Evolutionary conservation across 2,888 invertebrate species (phyloP).

Genomic region (Sesia bembeciformis): DNA sequence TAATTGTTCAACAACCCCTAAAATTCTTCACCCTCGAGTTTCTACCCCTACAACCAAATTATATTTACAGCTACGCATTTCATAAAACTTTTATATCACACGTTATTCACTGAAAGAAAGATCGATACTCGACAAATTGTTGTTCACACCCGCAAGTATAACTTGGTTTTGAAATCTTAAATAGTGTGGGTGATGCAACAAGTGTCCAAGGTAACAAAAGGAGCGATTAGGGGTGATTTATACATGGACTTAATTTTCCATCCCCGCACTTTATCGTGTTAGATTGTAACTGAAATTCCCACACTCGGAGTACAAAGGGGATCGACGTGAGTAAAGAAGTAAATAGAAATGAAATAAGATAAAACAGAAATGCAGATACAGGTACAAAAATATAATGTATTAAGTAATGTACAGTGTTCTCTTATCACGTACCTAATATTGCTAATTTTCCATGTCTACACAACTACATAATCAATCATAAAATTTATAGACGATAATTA

Average conservation of each 20-base stretch:
- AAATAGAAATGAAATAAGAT: too few relatives aligned
- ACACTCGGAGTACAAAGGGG: slow-evolving; percentile 27
- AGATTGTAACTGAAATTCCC: slow-evolving; percentile 69
- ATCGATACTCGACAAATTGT: slow-evolving; percentile 2
- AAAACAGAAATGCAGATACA: too few relatives aligned
- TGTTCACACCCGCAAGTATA: slow-evolving; percentile 1
- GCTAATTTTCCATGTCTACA: too few relatives aligned
- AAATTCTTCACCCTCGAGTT: slow-evolving; percentile 50
- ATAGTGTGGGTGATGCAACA: slow-evolving; percentile 56
- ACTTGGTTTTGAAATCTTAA: slow-evolving; percentile 22
- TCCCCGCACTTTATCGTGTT: slow-evolving; percentile 43
- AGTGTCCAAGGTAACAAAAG: slow-evolving; percentile 59
- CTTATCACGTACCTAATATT: too few relatives aligned
- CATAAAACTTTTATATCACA: neutral
- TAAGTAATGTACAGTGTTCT: too few relatives aligned
- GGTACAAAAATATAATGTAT: too few relatives aligned
- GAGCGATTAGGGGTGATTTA: slow-evolving; percentile 69
- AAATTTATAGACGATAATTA: too few relatives aligned
- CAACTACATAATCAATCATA: too few relatives aligned
- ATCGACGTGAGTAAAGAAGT: neutral
- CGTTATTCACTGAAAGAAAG: slow-evolving; percentile 10
- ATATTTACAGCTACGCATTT: neutral
- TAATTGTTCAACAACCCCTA: slow-evolving; percentile 57
- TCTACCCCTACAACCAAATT: slow-evolving; percentile 17
- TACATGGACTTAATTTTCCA: slow-evolving; percentile 61